phyloP scores from a whole-genome alignment of 2,888 invertebrate genomes.

The Papilio protenor region DNA sequence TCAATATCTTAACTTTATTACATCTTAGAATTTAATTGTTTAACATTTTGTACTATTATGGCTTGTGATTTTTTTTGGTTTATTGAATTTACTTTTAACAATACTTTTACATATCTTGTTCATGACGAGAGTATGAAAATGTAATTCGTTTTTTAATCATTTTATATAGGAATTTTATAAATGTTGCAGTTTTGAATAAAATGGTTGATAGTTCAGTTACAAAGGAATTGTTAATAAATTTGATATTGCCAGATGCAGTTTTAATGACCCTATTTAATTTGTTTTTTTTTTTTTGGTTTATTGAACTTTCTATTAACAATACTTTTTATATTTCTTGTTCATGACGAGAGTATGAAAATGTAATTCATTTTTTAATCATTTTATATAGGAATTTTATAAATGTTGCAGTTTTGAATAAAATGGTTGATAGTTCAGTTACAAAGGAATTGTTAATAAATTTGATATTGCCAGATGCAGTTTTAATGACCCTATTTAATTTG shows the following conservation, averaged over 20 bases:
- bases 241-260: conserved; percentile 65
- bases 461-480: conserved; percentile 65
- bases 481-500: conserved; percentile 40
- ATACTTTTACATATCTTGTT: background rate
- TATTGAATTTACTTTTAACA: background rate
- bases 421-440: conserved; percentile 72
- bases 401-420: conserved; percentile 55
- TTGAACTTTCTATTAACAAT: background rate
- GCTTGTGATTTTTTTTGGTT: conserved; percentile 7
- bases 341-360: background rate
- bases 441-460: conserved; percentile 79
- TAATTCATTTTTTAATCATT: conserved; percentile 18
- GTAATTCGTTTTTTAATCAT: conserved; percentile 16
- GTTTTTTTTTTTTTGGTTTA: background rate
- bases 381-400: conserved; percentile 45
- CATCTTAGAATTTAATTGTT: conserved; percentile 6
- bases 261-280: conserved; percentile 44
- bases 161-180: conserved; percentile 45
- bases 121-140: background rate
- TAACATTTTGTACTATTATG: conserved; percentile 1
- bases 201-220: conserved; percentile 72
- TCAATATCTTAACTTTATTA: conserved; percentile 26
- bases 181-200: conserved; percentile 54
- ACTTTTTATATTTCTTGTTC: background rate
- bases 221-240: conserved; percentile 79